Percentiles rank a stretch among this genome's conserved stretches.
These are phyloP conservation scores for Natrix natrix DNA, from an alignment of 2,797 vertebrate species.

Conservation along the genomic window DNA sequence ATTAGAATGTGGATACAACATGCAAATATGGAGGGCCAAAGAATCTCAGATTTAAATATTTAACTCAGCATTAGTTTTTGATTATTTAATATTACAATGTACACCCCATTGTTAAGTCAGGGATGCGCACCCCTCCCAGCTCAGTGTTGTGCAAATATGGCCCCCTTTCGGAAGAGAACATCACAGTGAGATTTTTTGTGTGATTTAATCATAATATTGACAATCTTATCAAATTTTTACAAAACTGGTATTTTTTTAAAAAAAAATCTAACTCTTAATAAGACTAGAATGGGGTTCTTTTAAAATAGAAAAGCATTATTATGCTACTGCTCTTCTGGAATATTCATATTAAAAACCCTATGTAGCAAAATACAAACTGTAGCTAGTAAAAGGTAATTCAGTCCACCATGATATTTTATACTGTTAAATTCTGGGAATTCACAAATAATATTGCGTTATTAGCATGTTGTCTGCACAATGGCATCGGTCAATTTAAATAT, in stretches of 20 bases:
- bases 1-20: not conserved
- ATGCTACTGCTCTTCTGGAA: conserved; percentile 67
- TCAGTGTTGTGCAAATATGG: conserved; percentile 26
- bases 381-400: conserved; percentile 66
- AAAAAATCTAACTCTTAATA: conserved; percentile 71
- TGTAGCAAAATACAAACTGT: conserved; percentile 68
- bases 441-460: conserved; percentile 48
- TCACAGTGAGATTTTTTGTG: conserved; percentile 67
- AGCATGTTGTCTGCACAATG: conserved; percentile 49
- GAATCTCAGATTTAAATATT: not conserved
- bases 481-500: conserved; percentile 39
- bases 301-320: conserved; percentile 71
- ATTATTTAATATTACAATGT: not conserved
- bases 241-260: conserved; percentile 66
- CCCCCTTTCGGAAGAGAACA: conserved; percentile 69
- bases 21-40: not conserved
- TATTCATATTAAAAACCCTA: conserved; percentile 69
- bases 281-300: conserved; percentile 68
- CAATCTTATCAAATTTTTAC: conserved; percentile 74
- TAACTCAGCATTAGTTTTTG: not conserved
- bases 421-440: conserved; percentile 59
- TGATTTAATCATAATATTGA: conserved; percentile 72
- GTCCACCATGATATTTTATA: conserved; percentile 61
- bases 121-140: conserved; percentile 28
- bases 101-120: conserved; percentile 26